Evolutionary conservation across 2,113 vertebrate species (phyloP).

Genomic region (Pantherophis guttatus): DNA sequence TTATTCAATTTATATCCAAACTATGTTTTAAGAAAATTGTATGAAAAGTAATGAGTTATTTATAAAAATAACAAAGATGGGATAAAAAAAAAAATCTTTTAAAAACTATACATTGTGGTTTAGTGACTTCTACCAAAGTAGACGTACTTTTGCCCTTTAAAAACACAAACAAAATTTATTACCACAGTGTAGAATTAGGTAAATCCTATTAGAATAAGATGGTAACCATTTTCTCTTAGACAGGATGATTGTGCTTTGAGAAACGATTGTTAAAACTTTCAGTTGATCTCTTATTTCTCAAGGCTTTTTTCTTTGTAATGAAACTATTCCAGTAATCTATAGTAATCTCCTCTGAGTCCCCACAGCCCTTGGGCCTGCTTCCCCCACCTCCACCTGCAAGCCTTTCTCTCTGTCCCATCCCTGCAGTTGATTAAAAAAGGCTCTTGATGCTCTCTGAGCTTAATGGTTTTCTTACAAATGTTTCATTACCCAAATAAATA

Average conservation of each 20-base stretch:
- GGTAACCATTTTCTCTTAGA: background rate
- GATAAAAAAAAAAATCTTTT: no score
- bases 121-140: background rate
- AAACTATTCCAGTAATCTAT: background rate
- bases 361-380: no score
- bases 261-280: background rate
- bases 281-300: slow-evolving; percentile 9
- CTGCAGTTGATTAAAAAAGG: no score
- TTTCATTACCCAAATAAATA: no score
- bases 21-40: background rate
- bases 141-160: background rate
- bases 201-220: background rate
- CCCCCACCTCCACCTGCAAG: no score
- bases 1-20: background rate
- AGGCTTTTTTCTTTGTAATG: background rate
- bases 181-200: background rate
- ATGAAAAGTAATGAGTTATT: background rate
- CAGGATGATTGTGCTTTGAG: background rate
- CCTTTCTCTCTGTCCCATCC: no score
- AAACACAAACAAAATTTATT: background rate
- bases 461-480: background rate
- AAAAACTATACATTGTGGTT: background rate
- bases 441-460: no score
- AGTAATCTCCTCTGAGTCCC: no score
- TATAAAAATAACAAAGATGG: no score